A percentile compares a stretch with the other conserved stretches of the same genome.
phyloP scores from a whole-genome alignment of 2,888 invertebrate genomes.

The Creontiades dilutus region DNA sequence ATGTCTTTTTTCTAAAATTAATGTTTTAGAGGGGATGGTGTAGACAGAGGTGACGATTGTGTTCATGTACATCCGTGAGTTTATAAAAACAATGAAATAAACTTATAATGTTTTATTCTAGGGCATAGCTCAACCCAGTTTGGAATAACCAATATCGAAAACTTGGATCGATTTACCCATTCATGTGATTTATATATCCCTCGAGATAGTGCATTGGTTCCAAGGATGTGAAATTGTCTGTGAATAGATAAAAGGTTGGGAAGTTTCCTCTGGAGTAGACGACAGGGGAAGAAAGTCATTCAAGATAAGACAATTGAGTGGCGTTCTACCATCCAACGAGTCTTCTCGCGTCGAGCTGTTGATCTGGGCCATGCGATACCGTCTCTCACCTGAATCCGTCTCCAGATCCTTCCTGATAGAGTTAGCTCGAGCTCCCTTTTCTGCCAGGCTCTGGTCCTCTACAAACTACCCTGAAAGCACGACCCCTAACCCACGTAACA shows the following conservation, averaged over 20 bases:
- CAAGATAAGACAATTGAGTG: conserved; percentile 61
- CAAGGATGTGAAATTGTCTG: too few relatives aligned
- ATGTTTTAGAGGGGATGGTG: too few relatives aligned
- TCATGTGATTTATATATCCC: too few relatives aligned
- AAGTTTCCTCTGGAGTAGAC: neutral
- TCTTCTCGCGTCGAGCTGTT: conserved; percentile 40
- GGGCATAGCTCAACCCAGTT: too few relatives aligned
- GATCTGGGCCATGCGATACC: conserved; percentile 49
- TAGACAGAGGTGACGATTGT: too few relatives aligned
- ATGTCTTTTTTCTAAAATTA: too few relatives aligned
- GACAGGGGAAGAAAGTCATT: neutral
- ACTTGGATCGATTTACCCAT: too few relatives aligned
- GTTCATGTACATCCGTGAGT: too few relatives aligned
- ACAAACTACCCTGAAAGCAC: conserved; percentile 32
- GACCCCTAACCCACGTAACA: conserved; percentile 15
- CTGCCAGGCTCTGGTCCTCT: neutral
- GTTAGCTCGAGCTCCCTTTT: conserved; percentile 30
- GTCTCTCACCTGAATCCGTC: conserved; percentile 56
- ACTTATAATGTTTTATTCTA: too few relatives aligned
- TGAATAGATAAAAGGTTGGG: neutral
- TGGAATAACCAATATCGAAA: too few relatives aligned
- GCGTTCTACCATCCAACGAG: conserved; percentile 43
- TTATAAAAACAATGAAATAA: too few relatives aligned
- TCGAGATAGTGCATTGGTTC: too few relatives aligned
- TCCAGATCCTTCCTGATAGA: conserved; percentile 43